phyloP scores from a whole-genome alignment of 2,888 invertebrate species.

The Pomacea canaliculata region DNA sequence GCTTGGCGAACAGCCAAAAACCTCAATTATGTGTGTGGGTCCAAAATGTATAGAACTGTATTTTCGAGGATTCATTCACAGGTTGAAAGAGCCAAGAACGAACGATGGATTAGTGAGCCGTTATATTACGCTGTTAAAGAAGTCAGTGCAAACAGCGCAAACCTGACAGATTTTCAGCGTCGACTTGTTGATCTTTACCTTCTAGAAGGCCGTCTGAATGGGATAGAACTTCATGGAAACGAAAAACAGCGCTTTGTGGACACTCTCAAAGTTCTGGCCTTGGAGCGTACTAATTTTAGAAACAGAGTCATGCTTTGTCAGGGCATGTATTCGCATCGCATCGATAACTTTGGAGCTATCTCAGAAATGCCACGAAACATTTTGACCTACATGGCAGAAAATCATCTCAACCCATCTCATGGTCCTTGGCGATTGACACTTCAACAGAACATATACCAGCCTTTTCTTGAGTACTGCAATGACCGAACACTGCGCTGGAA shows the following conservation, averaged over 20 bases:
- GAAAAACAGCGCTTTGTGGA: constrained; percentile 74
- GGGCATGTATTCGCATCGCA: constrained; percentile 76
- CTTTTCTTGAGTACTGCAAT: constrained; percentile 88
- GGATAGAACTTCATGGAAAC: constrained; percentile 77
- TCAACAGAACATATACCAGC: constrained; percentile 80
- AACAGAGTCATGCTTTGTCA: constrained; percentile 72
- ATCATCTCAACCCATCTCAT: constrained; percentile 48
- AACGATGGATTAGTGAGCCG: constrained; percentile 80
- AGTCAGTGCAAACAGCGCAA: constrained; percentile 65
- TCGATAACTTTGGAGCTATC: constrained; percentile 17
- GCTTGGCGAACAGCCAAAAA: constrained; percentile 91
- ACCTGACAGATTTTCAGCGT: constrained; percentile 76
- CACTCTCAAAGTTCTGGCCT: constrained; percentile 73
- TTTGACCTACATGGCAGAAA: constrained; percentile 19
- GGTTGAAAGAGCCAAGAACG: constrained; percentile 80
- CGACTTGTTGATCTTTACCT: constrained; percentile 83
- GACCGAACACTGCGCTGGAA: constrained; percentile 84
- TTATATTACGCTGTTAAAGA: constrained; percentile 80
- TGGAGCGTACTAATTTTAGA: constrained; percentile 76
- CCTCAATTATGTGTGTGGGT: constrained; percentile 82
- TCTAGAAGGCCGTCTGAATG: constrained; percentile 86
- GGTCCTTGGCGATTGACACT: constrained; percentile 90
- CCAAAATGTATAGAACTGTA: constrained; percentile 50
- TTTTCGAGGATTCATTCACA: constrained; percentile 80
- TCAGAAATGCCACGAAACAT: constrained; percentile 19